Percentiles rank a stretch among this genome's conserved stretches.
Evolutionary conservation across 2,113 vertebrate species (phyloP).

Genomic region (Anarrhichthys ocellatus): DNA sequence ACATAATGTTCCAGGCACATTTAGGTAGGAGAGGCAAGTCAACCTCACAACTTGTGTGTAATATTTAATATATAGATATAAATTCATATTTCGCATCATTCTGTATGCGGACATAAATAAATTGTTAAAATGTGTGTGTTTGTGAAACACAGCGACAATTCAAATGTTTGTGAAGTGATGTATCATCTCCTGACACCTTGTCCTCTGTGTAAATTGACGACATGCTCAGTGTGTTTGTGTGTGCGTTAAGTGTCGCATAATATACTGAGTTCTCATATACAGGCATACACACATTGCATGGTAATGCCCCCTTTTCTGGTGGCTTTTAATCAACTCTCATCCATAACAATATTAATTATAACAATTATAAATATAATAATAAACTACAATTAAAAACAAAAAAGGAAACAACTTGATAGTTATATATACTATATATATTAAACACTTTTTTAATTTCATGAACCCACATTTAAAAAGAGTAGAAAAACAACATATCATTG

Average conservation of each 20-base stretch:
- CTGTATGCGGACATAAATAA: background rate
- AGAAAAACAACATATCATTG: background rate
- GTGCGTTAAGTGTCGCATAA: too few species aligned
- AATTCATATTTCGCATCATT: background rate
- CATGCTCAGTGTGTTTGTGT: background rate
- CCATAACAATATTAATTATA: background rate
- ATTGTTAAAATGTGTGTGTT: too few species aligned
- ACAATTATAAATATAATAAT: background rate
- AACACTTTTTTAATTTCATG: background rate
- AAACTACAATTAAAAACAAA: background rate
- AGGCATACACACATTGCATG: background rate
- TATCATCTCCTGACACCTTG: slow-evolving; percentile 39
- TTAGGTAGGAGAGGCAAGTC: slow-evolving; percentile 36
- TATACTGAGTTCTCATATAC: too few species aligned
- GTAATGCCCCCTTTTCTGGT: background rate
- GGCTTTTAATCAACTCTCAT: background rate
- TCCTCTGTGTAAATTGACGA: slow-evolving; percentile 37
- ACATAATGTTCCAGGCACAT: slow-evolving; percentile 36
- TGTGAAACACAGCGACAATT: slow-evolving; percentile 3
- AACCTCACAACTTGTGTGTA: background rate
- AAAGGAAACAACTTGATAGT: background rate
- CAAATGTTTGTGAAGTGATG: slow-evolving; percentile 23
- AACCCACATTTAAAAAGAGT: background rate
- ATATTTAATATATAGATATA: background rate
- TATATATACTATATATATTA: background rate